A percentile compares a stretch with the other conserved stretches of the same genome.
These are phyloP conservation scores for Polyploca ridens DNA, from an alignment of 2,888 invertebrate species.

Conservation along the genomic window DNA sequence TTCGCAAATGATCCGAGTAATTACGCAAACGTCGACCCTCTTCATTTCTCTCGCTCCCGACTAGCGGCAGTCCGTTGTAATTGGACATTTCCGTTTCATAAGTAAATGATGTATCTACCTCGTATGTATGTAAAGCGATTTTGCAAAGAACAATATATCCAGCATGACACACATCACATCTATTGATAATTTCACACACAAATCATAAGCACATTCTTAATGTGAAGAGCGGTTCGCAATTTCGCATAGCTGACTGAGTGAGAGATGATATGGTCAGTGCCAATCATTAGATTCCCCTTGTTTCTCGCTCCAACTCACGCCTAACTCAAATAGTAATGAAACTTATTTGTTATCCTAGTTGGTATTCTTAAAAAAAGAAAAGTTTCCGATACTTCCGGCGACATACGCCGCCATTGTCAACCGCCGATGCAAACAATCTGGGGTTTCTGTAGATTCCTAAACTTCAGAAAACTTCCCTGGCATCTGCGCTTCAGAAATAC, in stretches of 20 bases:
- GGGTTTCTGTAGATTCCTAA: conserved; percentile 59
- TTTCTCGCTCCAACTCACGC: conserved; percentile 8
- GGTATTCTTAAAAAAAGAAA: conserved; percentile 58
- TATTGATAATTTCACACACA: neutral
- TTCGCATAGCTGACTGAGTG: neutral
- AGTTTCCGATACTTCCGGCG: conserved; percentile 61
- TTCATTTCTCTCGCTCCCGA: conserved; percentile 68
- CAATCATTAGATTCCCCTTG: conserved; percentile 8
- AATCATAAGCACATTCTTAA: neutral
- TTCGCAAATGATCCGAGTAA: conserved; percentile 82
- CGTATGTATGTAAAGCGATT: conserved; percentile 36
- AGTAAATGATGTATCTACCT: conserved; percentile 26
- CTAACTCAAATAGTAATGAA: conserved; percentile 50
- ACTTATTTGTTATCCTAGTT: conserved; percentile 49
- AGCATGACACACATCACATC: conserved; percentile 21
- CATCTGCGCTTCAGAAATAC: conserved; percentile 48
- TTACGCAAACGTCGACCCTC: conserved; percentile 82
- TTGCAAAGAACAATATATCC: conserved; percentile 44
- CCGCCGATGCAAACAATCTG: conserved; percentile 63
- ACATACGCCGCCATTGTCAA: conserved; percentile 38
- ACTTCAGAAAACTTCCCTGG: conserved; percentile 59
- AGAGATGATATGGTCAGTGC: neutral
- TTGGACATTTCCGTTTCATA: conserved; percentile 61
- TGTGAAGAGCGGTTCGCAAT: neutral
- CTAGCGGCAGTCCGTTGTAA: conserved; percentile 52